These are phyloP conservation scores for Misgurnus anguillicaudatus DNA, from an alignment of 2,113 vertebrate genomes.

Conservation along the genomic window DNA sequence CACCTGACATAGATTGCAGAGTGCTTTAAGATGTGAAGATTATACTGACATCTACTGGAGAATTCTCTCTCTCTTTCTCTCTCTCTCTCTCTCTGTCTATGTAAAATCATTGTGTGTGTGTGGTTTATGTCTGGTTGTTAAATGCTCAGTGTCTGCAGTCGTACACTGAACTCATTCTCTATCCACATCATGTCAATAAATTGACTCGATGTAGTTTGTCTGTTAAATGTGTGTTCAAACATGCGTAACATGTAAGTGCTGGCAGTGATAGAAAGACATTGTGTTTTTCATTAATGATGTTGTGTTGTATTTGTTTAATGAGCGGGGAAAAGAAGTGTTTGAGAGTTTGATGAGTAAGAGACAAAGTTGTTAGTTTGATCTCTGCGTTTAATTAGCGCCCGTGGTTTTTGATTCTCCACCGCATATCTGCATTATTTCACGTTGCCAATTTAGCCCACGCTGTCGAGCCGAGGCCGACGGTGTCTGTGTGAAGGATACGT, in stretches of 20 bases:
- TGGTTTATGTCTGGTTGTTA: neutral
- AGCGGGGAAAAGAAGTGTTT: neutral
- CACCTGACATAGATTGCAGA: neutral
- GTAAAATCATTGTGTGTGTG: neutral
- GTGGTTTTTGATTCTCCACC: too few relatives aligned
- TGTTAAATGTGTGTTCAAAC: neutral
- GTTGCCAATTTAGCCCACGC: conserved; percentile 18
- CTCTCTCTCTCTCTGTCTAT: neutral
- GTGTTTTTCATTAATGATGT: neutral
- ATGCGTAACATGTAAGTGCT: neutral
- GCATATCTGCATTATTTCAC: conserved; percentile 27
- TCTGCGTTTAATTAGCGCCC: conserved; percentile 12
- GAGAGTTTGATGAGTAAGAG: conserved; percentile 21
- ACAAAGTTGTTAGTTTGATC: conserved; percentile 10
- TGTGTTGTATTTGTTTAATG: conserved; percentile 12
- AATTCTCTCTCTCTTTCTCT: too few relatives aligned
- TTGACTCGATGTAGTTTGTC: neutral
- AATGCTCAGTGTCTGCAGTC: neutral
- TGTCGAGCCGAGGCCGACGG: neutral
- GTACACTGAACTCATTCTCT: neutral
- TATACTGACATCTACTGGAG: conserved; percentile 35
- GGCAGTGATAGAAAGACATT: neutral
- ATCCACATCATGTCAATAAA: neutral
- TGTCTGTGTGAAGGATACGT: neutral
- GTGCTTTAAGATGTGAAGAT: conserved; percentile 19